phyloP scores from a whole-genome alignment of 2,888 invertebrate species.

The Charanyca ferruginea region DNA sequence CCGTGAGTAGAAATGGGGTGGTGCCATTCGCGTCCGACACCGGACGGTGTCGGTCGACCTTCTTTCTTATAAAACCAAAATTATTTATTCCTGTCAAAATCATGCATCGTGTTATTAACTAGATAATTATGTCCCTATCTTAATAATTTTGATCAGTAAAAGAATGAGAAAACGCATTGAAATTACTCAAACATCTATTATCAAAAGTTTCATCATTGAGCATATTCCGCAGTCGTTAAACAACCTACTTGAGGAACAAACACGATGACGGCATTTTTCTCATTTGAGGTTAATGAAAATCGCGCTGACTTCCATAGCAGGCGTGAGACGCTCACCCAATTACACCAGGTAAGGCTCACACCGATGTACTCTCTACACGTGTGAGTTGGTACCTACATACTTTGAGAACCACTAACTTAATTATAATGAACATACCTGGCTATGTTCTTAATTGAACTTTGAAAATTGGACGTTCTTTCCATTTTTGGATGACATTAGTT shows the following conservation, averaged over 20 bases:
- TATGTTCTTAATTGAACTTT: conserved; percentile 22
- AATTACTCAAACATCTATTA: conserved; percentile 2
- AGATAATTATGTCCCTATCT: not conserved
- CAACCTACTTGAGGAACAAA: conserved; percentile 67
- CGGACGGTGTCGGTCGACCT: too few species aligned
- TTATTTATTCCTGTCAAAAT: conserved; percentile 8
- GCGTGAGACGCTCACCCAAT: conserved; percentile 81
- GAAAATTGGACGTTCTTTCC: conserved; percentile 7
- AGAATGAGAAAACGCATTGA: conserved; percentile 21
- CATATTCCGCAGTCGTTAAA: conserved; percentile 53
- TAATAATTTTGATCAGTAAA: not conserved
- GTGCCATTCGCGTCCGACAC: too few species aligned
- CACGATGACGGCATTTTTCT: conserved; percentile 81
- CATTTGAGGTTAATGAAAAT: conserved; percentile 88
- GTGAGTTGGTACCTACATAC: conserved; percentile 39
- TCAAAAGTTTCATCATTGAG: conserved; percentile 54
- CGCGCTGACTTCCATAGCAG: conserved; percentile 73
- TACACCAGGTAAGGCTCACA: conserved; percentile 73
- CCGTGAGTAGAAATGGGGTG: too few species aligned
- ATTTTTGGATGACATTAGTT: not conserved
- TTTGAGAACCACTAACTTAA: conserved; percentile 41
- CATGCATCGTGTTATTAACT: not conserved
- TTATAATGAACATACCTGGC: conserved; percentile 33
- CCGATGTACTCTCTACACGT: conserved; percentile 49
- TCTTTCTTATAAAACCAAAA: conserved; percentile 13